A percentile compares a stretch with the other conserved stretches of the same genome.
Conservation (phyloP, 2,888 invertebrate species). For the Lumbricus terrestris region DNA sequence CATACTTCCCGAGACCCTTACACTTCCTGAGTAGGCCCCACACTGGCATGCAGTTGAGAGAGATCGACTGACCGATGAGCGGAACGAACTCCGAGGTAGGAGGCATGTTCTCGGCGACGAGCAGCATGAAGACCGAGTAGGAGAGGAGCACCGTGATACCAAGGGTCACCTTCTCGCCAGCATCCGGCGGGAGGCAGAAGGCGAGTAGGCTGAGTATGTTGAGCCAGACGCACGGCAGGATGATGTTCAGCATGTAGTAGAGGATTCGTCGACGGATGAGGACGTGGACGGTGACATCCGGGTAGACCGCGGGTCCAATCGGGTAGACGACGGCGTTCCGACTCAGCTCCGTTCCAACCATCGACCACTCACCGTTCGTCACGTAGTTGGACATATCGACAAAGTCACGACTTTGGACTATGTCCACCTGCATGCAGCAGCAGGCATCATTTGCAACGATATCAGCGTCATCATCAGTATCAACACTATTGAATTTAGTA, state of each 20-base stretch:
- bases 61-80: constrained; percentile 56
- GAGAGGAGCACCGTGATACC: constrained; percentile 61
- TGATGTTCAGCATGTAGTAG: constrained; percentile 57
- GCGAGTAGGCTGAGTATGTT: constrained; percentile 60
- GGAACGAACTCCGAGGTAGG: constrained; percentile 62
- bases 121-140: constrained; percentile 61
- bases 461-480: constrained; percentile 34
- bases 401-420: constrained; percentile 54
- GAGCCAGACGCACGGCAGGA: constrained; percentile 61
- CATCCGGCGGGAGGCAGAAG: constrained; percentile 60
- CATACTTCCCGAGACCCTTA: too few species aligned
- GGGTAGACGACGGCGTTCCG: constrained; percentile 52
- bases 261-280: constrained; percentile 59
- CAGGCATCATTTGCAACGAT: not conserved
- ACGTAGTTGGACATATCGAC: constrained; percentile 51
- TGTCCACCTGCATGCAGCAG: constrained; percentile 56
- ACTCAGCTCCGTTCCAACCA: constrained; percentile 45
- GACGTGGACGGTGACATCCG: constrained; percentile 61
- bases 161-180: constrained; percentile 61
- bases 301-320: constrained; percentile 49
- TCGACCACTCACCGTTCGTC: constrained; percentile 55
- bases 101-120: constrained; percentile 62
- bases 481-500: too few species aligned
- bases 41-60: not conserved
- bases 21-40: too few species aligned